These are phyloP conservation scores for Agrilus planipennis DNA, from an alignment of 1,140 invertebrate genomes.

Conservation along the genomic window DNA sequence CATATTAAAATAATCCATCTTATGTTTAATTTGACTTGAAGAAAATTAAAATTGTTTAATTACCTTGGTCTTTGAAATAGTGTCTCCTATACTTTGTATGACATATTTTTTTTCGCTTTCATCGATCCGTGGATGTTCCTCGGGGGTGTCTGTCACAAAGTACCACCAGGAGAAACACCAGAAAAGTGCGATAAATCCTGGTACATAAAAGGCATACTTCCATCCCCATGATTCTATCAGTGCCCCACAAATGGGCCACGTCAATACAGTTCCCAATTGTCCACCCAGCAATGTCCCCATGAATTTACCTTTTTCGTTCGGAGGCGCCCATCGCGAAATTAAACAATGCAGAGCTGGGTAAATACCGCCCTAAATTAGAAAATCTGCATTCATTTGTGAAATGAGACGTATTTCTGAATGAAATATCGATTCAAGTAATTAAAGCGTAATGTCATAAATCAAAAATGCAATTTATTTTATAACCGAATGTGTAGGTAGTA, in stretches of 20 bases:
- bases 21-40: not conserved
- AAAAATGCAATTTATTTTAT: not conserved
- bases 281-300: slow-evolving; percentile 61
- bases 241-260: slow-evolving; percentile 55
- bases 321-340: slow-evolving; percentile 61
- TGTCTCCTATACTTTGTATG: slow-evolving; percentile 42
- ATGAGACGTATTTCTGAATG: not conserved
- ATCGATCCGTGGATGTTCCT: slow-evolving; percentile 60
- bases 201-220: slow-evolving; percentile 60
- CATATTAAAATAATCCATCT: not conserved
- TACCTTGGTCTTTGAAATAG: slow-evolving; percentile 41
- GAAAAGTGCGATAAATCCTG: slow-evolving; percentile 47
- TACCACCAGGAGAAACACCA: slow-evolving; percentile 53
- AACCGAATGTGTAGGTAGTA: not conserved
- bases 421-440: too few relatives aligned
- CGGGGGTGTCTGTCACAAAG: slow-evolving; percentile 58
- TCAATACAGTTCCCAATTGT: slow-evolving; percentile 64
- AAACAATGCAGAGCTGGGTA: slow-evolving; percentile 60
- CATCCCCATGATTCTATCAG: slow-evolving; percentile 54
- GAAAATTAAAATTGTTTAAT: slow-evolving; percentile 3
- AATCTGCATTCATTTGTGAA: not conserved
- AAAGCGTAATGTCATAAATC: too few relatives aligned
- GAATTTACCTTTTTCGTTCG: slow-evolving; percentile 66
- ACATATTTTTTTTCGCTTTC: slow-evolving; percentile 67
- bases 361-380: slow-evolving; percentile 45